Evolutionary conservation across 2,113 vertebrate species (phyloP).

Genomic region (Pionites leucogaster): DNA sequence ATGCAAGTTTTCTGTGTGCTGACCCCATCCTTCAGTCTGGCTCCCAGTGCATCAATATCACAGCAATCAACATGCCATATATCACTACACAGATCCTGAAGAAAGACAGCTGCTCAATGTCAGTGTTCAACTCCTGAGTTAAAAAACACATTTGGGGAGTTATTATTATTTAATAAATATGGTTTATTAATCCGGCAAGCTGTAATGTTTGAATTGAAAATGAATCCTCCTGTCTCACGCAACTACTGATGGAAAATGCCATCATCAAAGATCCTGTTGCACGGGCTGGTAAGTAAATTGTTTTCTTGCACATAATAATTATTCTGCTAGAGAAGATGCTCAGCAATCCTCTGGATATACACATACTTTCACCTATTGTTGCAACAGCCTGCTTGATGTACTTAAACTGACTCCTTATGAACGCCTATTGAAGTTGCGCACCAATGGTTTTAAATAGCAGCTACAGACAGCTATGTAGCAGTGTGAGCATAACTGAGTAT

Average conservation of each 20-base stretch:
- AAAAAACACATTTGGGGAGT: not conserved
- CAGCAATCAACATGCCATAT: not conserved
- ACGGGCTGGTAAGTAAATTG: not conserved
- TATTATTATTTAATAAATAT: slow-evolving; percentile 33
- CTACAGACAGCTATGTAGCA: not conserved
- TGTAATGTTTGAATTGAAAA: slow-evolving; percentile 22
- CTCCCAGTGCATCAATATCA: not conserved
- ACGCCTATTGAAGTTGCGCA: not conserved
- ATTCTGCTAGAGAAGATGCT: not conserved
- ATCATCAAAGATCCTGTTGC: not conserved
- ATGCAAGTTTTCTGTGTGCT: not conserved
- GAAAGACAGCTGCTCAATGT: slow-evolving; percentile 20
- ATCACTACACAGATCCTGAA: not conserved
- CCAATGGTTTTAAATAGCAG: not conserved
- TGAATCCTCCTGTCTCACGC: not conserved
- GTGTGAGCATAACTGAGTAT: not conserved
- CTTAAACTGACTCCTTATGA: not conserved
- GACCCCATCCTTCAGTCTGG: not conserved
- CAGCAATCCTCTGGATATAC: not conserved
- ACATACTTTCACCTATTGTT: not conserved
- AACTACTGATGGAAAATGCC: not conserved
- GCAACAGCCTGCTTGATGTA: not conserved
- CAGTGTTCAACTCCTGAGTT: not conserved
- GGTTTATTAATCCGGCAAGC: slow-evolving; percentile 12
- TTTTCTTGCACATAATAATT: not conserved